phyloP scores from a whole-genome alignment of 2,888 invertebrate species.

The Trachelus tabidus region DNA sequence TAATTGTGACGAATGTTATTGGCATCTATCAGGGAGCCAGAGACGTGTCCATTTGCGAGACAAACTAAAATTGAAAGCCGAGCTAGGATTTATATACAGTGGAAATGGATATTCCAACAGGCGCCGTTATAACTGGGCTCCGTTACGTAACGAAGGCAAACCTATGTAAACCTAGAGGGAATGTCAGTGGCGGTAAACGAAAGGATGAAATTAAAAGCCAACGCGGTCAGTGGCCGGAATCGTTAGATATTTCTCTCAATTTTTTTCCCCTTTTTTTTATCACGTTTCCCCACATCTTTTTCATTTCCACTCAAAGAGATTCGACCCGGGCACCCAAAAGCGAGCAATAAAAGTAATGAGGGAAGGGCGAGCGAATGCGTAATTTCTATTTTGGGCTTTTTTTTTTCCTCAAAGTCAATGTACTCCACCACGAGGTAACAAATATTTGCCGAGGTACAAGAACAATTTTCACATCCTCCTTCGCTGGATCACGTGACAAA shows the following conservation, averaged over 20 bases:
- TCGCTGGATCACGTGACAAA: neutral
- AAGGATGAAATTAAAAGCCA: constrained; percentile 1
- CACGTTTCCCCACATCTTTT: neutral
- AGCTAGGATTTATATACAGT: constrained; percentile 3
- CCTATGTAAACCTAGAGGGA: neutral
- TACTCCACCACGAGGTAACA: neutral
- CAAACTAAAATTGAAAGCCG: constrained; percentile 6
- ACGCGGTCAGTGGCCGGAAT: neutral
- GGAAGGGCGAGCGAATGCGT: neutral
- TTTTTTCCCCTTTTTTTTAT: too few species aligned
- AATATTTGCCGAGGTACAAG: neutral
- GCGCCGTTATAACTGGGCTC: neutral
- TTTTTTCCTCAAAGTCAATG: neutral
- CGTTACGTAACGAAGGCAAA: neutral
- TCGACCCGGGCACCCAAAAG: neutral
- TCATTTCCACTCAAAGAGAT: neutral
- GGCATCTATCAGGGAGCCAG: neutral
- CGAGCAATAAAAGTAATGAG: neutral
- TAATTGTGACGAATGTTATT: neutral
- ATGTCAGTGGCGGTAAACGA: neutral
- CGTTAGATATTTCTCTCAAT: neutral
- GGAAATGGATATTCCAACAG: constrained; percentile 1
- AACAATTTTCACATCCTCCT: neutral
- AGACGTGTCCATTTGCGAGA: constrained; percentile 1
- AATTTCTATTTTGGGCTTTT: neutral